Percentiles rank a stretch among this genome's conserved stretches.
phyloP scores from a whole-genome alignment of 2,797 vertebrate genomes.

The Myotis findleyi region DNA sequence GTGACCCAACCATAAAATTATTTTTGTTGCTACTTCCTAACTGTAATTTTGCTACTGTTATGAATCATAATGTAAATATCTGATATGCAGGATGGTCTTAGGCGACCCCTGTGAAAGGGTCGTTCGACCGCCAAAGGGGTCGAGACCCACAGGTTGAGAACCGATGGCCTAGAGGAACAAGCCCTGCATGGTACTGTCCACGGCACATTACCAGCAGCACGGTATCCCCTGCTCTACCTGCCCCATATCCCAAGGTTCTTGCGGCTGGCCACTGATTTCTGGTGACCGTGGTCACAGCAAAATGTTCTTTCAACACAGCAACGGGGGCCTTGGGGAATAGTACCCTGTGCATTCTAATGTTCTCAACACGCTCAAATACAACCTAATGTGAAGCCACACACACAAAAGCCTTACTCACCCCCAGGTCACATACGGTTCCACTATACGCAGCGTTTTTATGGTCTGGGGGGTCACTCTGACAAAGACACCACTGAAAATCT shows the following conservation, averaged over 20 bases:
- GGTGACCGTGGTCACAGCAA: background rate
- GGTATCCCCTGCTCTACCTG: no score
- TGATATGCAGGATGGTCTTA: no score
- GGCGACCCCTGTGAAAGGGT: no score
- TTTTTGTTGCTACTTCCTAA: no score
- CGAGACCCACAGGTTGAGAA: no score
- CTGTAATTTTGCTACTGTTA: no score
- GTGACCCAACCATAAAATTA: no score
- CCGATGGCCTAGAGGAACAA: no score
- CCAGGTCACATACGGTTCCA: conserved; percentile 97
- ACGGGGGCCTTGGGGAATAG: background rate
- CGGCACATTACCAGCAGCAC: rapidly evolving
- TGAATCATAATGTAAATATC: no score
- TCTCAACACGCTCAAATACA: background rate
- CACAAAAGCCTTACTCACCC: conserved; percentile 89
- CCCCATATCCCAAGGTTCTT: background rate
- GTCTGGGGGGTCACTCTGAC: conserved; percentile 90
- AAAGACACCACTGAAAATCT: conserved; percentile 94
- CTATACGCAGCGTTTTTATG: conserved; percentile 89
- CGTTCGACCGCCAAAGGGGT: no score
- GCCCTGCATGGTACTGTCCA: background rate
- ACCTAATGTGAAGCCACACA: background rate
- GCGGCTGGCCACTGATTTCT: background rate
- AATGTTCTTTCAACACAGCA: background rate
- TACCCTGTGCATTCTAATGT: background rate